A percentile compares a stretch with the other conserved stretches of the same genome.
These are phyloP conservation scores for Enoplosus armatus DNA, from an alignment of 2,797 vertebrate genomes.

Conservation along the genomic window DNA sequence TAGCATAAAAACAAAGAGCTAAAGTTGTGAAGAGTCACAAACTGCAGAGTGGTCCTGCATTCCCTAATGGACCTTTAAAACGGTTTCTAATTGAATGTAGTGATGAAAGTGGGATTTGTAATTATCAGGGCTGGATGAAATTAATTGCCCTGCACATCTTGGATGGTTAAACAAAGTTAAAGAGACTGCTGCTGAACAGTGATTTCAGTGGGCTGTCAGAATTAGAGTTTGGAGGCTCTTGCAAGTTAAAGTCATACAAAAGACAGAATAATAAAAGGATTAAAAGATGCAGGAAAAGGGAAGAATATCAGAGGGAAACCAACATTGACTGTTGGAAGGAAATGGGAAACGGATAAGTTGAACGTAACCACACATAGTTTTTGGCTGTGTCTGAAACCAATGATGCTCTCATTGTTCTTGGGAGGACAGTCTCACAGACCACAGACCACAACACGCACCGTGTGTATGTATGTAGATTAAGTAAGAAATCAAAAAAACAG, in stretches of 20 bases:
- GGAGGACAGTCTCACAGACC: not conserved
- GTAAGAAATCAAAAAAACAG: not conserved
- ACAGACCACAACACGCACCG: too few relatives aligned
- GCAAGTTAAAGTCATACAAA: not conserved
- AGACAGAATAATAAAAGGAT: not conserved
- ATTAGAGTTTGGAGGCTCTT: not conserved
- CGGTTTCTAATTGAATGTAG: conserved; percentile 6
- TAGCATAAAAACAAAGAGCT: not conserved
- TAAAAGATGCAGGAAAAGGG: not conserved
- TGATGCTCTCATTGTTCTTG: not conserved
- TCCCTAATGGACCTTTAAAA: conserved; percentile 5
- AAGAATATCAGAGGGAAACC: not conserved
- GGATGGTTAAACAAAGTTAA: conserved; percentile 20
- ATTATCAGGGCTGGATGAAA: conserved; percentile 25
- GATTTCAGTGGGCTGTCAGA: conserved; percentile 9
- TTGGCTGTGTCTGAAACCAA: not conserved
- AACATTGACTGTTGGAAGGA: too few relatives aligned
- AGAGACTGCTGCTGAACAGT: not conserved
- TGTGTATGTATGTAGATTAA: not conserved
- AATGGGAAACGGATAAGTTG: too few relatives aligned
- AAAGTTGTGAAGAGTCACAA: not conserved
- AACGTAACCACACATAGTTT: not conserved
- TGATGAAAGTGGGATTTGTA: conserved; percentile 24
- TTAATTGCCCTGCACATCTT: conserved; percentile 6
- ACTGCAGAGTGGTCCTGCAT: not conserved